Percentiles rank a stretch among this genome's conserved stretches.
phyloP scores from a whole-genome alignment of 2,888 invertebrate genomes.

The Microctonus brassicae region DNA sequence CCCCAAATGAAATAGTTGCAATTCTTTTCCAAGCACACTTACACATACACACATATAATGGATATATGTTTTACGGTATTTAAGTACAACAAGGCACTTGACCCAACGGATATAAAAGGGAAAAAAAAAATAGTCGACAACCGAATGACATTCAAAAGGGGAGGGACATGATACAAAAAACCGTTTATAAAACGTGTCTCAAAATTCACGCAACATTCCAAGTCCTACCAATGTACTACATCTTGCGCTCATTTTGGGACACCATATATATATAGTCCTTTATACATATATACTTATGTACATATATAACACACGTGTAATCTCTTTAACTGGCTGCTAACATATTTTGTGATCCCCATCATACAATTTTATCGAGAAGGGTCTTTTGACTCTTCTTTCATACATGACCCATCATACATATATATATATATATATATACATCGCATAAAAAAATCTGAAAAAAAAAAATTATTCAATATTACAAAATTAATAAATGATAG shows the following conservation, averaged over 20 bases:
- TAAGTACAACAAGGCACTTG: slow-evolving; percentile 57
- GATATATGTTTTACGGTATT: slow-evolving; percentile 46
- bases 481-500: background rate
- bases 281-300: slow-evolving; percentile 39
- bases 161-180: slow-evolving; percentile 45
- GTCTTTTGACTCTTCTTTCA: slow-evolving; percentile 9
- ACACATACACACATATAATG: slow-evolving; percentile 26
- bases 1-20: slow-evolving; percentile 69
- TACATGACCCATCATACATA: background rate
- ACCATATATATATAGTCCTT: no score
- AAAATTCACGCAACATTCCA: no score
- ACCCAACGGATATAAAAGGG: slow-evolving; percentile 48
- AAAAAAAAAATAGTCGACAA: slow-evolving; percentile 29
- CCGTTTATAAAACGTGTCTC: no score
- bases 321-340: slow-evolving; percentile 50
- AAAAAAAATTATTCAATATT: background rate
- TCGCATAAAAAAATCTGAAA: background rate
- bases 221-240: no score
- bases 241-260: no score
- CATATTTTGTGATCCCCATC: slow-evolving; percentile 44
- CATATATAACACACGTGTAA: slow-evolving; percentile 44
- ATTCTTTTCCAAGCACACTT: slow-evolving; percentile 57
- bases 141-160: slow-evolving; percentile 37
- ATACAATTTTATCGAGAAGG: background rate
- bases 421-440: background rate